Conservation (phyloP, 2,888 invertebrate species). For the Ennomos quercinarius region DNA sequence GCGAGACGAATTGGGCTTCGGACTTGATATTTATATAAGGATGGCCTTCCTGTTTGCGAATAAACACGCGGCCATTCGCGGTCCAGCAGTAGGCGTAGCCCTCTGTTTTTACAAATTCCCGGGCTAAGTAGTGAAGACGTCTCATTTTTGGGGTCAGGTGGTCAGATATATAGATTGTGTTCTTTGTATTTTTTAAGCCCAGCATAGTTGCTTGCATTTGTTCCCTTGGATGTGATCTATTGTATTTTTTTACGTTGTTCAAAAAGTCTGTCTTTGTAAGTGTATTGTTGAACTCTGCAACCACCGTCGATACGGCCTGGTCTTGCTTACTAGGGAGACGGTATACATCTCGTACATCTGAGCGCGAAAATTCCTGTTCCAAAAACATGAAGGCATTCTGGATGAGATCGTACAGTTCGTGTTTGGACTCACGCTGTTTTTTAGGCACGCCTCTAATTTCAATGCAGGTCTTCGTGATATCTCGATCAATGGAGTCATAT, state of each 20-base stretch:
- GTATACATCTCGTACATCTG: background rate
- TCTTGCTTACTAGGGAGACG: background rate
- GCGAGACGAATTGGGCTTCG: background rate
- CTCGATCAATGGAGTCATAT: background rate
- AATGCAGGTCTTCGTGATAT: background rate
- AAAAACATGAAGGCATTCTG: background rate
- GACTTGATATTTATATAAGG: background rate
- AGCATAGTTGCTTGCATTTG: background rate
- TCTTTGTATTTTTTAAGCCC: background rate
- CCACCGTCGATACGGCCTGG: background rate
- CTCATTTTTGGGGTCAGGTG: slow-evolving; percentile 26
- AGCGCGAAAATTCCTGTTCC: background rate
- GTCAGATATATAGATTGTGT: slow-evolving; percentile 7
- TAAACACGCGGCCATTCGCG: slow-evolving; percentile 23
- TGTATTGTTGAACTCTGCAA: background rate
- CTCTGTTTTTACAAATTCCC: slow-evolving; percentile 25
- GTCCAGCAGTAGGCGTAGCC: slow-evolving; percentile 29
- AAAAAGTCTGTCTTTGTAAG: background rate
- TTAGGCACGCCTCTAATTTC: background rate
- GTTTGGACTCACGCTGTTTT: background rate
- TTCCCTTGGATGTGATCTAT: background rate
- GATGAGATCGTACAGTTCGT: background rate
- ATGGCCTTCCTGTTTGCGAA: slow-evolving; percentile 14
- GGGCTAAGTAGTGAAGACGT: slow-evolving; percentile 23
- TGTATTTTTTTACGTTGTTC: background rate